A percentile compares a stretch with the other conserved stretches of the same genome.
phyloP scores from a whole-genome alignment of 2,113 vertebrate genomes.

The Petroica traversi region DNA sequence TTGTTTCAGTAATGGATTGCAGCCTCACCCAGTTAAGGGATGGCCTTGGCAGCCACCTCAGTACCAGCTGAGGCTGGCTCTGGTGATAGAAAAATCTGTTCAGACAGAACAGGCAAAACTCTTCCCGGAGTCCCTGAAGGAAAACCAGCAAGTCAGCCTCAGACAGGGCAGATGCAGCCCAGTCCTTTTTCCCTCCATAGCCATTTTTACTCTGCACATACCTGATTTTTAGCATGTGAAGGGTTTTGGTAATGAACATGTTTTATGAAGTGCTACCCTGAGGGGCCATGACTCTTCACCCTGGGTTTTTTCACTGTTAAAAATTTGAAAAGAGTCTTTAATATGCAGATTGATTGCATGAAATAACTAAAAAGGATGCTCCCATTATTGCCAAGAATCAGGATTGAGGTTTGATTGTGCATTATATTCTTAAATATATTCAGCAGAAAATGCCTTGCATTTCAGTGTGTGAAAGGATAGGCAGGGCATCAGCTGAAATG shows the following conservation, averaged over 20 bases:
- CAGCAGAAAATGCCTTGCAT: background rate
- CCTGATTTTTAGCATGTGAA: background rate
- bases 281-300: background rate
- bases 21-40: background rate
- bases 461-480: background rate
- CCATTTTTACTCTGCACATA: background rate
- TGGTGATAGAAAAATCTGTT: background rate
- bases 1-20: constrained; percentile 31
- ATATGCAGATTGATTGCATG: background rate
- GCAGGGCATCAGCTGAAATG: background rate
- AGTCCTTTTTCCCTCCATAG: background rate
- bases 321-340: background rate
- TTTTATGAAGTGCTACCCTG: background rate
- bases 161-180: background rate
- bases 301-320: background rate
- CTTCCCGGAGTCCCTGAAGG: background rate
- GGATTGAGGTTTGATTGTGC: constrained; percentile 45
- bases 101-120: background rate
- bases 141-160: background rate
- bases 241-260: background rate
- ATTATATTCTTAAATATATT: constrained; percentile 50
- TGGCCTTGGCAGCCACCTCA: background rate
- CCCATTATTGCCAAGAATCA: background rate
- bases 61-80: background rate
- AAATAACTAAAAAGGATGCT: constrained; percentile 1